Evolutionary conservation across 1,140 invertebrate species (phyloP).

Genomic region (Cyrtorhinus lividipennis): DNA sequence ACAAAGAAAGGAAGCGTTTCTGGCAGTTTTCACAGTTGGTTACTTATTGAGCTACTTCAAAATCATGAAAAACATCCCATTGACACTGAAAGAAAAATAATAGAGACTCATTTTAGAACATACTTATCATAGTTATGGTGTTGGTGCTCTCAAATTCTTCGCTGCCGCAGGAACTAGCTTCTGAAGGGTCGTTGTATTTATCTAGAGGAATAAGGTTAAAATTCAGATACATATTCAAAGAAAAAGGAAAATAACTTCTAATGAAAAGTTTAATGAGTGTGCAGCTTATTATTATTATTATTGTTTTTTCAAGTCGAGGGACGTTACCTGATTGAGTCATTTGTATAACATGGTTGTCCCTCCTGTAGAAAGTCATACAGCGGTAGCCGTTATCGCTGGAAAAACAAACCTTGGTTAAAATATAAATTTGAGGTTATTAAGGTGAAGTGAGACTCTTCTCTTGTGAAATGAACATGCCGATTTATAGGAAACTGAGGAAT

Average conservation of each 20-base stretch:
- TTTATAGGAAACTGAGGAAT: too few species aligned
- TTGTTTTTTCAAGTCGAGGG: too few species aligned
- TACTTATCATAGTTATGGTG: conserved; percentile 32
- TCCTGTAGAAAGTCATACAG: conserved; percentile 41
- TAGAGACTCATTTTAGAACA: too few species aligned
- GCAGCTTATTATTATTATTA: too few species aligned
- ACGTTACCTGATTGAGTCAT: conserved; percentile 42
- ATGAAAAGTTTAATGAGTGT: too few species aligned
- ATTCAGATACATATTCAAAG: background rate
- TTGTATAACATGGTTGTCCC: conserved; percentile 41
- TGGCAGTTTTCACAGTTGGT: too few species aligned
- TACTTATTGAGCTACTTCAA: too few species aligned
- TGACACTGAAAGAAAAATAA: too few species aligned
- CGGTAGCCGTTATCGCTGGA: conserved; percentile 42
- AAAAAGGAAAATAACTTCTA: background rate
- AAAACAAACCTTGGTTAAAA: conserved; percentile 26
- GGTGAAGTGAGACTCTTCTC: too few species aligned
- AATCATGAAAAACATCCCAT: too few species aligned
- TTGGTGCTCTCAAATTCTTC: conserved; percentile 28
- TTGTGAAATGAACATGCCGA: too few species aligned
- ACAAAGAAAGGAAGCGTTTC: too few species aligned
- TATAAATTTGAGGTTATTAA: conserved; percentile 17
- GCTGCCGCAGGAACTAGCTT: conserved; percentile 32
- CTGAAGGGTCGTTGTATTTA: conserved; percentile 29
- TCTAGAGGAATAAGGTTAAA: conserved; percentile 20